phyloP scores from a whole-genome alignment of 1,140 invertebrate species.

The Helicoverpa zea region DNA sequence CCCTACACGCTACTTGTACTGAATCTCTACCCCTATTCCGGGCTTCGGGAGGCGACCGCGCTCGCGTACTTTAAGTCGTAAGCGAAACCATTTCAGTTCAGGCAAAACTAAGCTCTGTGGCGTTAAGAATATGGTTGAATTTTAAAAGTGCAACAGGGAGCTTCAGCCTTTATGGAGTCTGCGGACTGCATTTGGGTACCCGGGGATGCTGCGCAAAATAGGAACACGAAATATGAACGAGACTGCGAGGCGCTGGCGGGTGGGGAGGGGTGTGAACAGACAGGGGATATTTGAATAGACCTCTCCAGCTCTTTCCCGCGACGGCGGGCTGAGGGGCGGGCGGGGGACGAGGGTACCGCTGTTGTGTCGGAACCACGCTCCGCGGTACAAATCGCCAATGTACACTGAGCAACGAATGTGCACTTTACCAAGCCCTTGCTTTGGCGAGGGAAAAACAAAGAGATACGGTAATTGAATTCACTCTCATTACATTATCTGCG shows the following conservation, averaged over 20 bases:
- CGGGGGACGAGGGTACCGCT: constrained; percentile 50
- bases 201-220: constrained; percentile 87
- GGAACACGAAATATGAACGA: constrained; percentile 86
- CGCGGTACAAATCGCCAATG: constrained; percentile 80
- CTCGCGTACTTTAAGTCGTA: constrained; percentile 8
- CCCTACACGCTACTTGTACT: constrained; percentile 86
- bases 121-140: constrained; percentile 54
- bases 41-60: constrained; percentile 78
- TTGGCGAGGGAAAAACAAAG: constrained; percentile 74
- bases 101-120: constrained; percentile 55
- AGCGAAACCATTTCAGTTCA: neutral
- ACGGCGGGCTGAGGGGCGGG: constrained; percentile 54
- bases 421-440: constrained; percentile 75
- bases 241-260: constrained; percentile 86
- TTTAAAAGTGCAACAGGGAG: constrained; percentile 10
- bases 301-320: constrained; percentile 75
- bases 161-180: constrained; percentile 76
- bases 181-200: constrained; percentile 79
- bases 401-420: constrained; percentile 80
- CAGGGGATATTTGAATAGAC: constrained; percentile 85
- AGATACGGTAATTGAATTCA: constrained; percentile 81
- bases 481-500: constrained; percentile 82
- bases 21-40: constrained; percentile 87
- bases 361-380: constrained; percentile 73
- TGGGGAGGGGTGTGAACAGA: constrained; percentile 82